These are phyloP conservation scores for Sclerurus mexicanus DNA, from an alignment of 2,113 vertebrate species.

Conservation along the genomic window DNA sequence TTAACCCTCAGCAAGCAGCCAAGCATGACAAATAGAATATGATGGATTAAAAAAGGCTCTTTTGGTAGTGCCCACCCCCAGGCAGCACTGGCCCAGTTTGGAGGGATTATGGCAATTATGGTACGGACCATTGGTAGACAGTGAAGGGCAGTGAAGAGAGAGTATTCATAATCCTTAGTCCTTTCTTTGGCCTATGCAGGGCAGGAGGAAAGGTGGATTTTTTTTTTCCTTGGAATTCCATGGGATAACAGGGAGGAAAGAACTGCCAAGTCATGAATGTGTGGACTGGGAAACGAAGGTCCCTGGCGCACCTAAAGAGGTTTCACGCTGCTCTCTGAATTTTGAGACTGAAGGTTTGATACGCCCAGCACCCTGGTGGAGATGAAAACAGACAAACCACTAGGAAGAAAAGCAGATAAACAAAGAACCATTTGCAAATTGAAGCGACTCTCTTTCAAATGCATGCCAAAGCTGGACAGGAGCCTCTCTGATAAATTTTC, in stretches of 20 bases:
- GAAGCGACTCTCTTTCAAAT: background rate
- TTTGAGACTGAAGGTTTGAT: background rate
- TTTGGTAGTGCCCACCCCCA: background rate
- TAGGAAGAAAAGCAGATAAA: constrained; percentile 21
- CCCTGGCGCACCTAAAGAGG: background rate
- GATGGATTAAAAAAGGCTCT: background rate
- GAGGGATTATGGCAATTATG: background rate
- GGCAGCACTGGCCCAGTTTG: background rate
- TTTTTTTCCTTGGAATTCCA: background rate
- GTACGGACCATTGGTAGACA: background rate
- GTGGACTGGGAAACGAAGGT: background rate
- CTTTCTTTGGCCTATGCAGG: background rate
- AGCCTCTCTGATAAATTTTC: background rate
- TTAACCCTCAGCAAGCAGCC: background rate
- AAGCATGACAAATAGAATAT: background rate
- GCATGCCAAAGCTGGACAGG: background rate
- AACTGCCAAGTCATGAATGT: background rate
- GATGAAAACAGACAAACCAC: constrained; percentile 13
- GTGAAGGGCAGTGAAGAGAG: background rate
- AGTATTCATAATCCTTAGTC: background rate
- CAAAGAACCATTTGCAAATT: background rate
- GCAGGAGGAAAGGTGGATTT: background rate
- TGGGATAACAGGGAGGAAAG: background rate
- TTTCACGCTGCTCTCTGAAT: background rate
- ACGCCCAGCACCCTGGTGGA: background rate